Base-by-base conservation (phyloP, 1,140 invertebrate species). In the Hormaphis cornu region DNA sequence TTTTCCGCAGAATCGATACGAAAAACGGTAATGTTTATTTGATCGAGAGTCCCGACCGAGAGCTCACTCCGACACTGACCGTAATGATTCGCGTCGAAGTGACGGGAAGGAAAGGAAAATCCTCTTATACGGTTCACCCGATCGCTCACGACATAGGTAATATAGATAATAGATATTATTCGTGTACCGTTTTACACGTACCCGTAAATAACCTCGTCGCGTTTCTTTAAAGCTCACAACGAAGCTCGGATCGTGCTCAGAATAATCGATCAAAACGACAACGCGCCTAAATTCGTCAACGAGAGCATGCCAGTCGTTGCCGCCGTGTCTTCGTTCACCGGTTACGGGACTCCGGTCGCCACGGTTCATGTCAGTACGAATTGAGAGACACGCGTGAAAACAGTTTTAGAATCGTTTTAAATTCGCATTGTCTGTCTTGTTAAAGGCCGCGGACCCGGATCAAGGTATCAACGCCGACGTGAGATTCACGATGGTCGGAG, bases 251-350 rank as follows among this genome's bases (percentile, higher is more conserved):
- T 89, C 1, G 80, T 90, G 1, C 82, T 92, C 5, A 83, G 84
- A 73, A 84, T 93, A 44, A 83, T 84, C 35, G 90, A 93, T 77
- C 83, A 88, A 5, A 93, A 93, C 74, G 89, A 93, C 75, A 91
- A 92, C 76, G 78, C 85, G 3, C 90, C 90, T 0, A 83, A 82
- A 72, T 93, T 93, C 77, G 81, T 81, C 4, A 82, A 82, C 35
- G 84, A 83, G 30, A 88, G 87, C 12, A 79, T 85, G 58, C 89
- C 89, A 0, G 83, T 91, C 46, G 83, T 91, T 0, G 87, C 89
- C 0, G 89, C 89, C 14, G 85, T 91, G 70, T 88, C 89, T 1
- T 84, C 88, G 0, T 86, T 86, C 56, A 89, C 87, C 9, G 83
- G 83, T 71, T 91, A 89, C 75, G 89, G 89, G 3, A 89, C 90